Evolutionary conservation across 2,113 vertebrate species (phyloP).

Genomic region (Leucopsar rothschildi): DNA sequence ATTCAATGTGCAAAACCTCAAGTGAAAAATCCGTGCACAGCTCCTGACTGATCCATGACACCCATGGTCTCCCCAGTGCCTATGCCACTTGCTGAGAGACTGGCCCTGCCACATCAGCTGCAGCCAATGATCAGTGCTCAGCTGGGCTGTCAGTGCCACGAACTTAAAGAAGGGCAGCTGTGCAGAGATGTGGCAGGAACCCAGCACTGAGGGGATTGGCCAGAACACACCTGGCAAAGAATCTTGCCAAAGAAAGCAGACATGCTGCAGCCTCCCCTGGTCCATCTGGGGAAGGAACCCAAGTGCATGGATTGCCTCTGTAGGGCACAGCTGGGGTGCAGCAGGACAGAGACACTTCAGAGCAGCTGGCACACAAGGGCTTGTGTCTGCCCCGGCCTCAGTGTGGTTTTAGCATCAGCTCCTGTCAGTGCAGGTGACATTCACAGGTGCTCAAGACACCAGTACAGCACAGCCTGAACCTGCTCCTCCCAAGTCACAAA

Average conservation of each 20-base stretch:
- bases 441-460: neutral
- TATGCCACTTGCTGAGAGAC: accelerated
- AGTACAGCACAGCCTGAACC: neutral
- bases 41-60: neutral
- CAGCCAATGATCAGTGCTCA: accelerated
- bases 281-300: neutral
- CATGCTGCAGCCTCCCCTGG: neutral
- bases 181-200: neutral
- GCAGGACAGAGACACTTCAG: neutral
- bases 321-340: neutral
- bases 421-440: accelerated
- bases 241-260: neutral
- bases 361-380: neutral
- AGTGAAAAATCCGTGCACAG: accelerated
- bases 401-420: neutral
- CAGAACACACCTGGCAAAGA: neutral
- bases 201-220: neutral
- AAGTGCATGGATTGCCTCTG: neutral
- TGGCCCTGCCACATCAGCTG: neutral
- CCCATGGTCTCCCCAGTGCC: neutral
- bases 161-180: neutral
- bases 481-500: neutral
- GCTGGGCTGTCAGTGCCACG: neutral
- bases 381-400: neutral
- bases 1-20: neutral